Conservation (phyloP, 2,888 invertebrate genomes). For the Sminthurinus aureus region DNA sequence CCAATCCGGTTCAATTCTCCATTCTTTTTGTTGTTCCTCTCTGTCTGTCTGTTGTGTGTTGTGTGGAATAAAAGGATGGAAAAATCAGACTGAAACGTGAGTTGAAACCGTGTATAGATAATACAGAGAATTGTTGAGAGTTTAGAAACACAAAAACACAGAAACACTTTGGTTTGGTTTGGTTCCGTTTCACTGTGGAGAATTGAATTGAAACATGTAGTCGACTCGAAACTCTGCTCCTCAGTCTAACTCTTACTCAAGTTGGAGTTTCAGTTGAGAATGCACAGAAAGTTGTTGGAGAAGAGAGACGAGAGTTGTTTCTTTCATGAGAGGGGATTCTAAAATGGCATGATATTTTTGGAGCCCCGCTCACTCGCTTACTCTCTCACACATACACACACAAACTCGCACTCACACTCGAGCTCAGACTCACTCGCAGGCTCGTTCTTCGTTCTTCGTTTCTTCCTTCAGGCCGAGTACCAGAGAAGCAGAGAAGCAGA, state of each 20-base stretch:
- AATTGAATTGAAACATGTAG: neutral
- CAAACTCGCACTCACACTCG: neutral
- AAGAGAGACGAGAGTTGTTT: neutral
- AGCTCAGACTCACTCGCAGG: neutral
- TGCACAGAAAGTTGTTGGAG: neutral
- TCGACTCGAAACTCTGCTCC: no score
- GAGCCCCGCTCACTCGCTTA: neutral
- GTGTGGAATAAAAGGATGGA: no score
- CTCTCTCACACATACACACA: constrained; percentile 11
- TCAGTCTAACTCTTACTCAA: no score
- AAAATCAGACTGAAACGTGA: no score
- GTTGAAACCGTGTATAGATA: no score
- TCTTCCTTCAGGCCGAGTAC: neutral
- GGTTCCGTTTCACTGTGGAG: neutral
- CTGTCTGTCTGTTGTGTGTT: neutral
- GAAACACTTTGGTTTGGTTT: no score
- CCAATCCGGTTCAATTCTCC: no score
- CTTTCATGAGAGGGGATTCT: constrained; percentile 35
- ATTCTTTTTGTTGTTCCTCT: neutral
- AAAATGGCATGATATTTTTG: constrained; percentile 36
- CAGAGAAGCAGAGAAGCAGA: no score
- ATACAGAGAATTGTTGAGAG: no score
- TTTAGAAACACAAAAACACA: no score
- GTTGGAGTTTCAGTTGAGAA: neutral
- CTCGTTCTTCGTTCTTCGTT: no score